These are phyloP conservation scores for Argyrosomus japonicus DNA, from an alignment of 2,113 vertebrate species.

Conservation along the genomic window DNA sequence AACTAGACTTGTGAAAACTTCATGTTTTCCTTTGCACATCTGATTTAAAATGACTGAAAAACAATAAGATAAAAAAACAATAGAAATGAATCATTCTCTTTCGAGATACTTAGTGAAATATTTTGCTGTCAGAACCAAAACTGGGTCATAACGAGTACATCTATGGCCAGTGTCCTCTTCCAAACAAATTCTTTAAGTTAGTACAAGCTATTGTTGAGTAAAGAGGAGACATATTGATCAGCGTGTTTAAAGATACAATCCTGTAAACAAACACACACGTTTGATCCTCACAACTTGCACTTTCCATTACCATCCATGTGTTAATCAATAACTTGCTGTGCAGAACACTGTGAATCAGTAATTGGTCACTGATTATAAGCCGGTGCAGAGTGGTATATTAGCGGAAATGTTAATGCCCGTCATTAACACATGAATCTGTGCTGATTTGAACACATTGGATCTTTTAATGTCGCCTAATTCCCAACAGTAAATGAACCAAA, in stretches of 20 bases:
- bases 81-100: slow-evolving; percentile 6
- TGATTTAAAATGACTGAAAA: background rate
- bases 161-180: background rate
- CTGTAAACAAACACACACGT: background rate
- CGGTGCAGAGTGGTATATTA: background rate
- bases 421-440: too few relatives aligned
- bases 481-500: too few relatives aligned
- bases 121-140: slow-evolving; percentile 9
- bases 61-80: background rate
- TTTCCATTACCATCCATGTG: background rate
- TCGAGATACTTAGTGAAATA: background rate
- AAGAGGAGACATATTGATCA: background rate
- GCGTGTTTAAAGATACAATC: background rate
- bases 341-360: background rate
- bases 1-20: background rate
- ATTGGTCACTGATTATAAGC: background rate
- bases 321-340: slow-evolving; percentile 17
- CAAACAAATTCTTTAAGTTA: background rate
- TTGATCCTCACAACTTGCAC: background rate
- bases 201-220: background rate
- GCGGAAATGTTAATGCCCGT: too few relatives aligned
- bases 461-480: too few relatives aligned
- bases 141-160: background rate
- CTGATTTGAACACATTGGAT: too few relatives aligned
- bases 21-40: background rate